Percentiles rank a stretch among this genome's conserved stretches.
phyloP scores from a whole-genome alignment of 2,888 invertebrate genomes.

The Chloroclysta siterata region DNA sequence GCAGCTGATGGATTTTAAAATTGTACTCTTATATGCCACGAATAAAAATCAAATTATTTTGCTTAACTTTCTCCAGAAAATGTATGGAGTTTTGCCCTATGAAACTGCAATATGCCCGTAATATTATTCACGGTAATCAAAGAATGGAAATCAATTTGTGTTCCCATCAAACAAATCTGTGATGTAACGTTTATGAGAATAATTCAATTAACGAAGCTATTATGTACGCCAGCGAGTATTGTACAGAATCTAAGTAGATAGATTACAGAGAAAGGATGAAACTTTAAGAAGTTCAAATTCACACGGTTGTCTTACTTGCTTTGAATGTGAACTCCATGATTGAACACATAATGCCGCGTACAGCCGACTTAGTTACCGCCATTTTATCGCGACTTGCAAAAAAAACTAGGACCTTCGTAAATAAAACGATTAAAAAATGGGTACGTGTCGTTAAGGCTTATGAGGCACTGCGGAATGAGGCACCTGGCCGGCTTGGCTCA shows the following conservation, averaged over 20 bases:
- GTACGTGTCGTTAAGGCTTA: slow-evolving; percentile 60
- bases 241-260: slow-evolving; percentile 26
- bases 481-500: slow-evolving; percentile 71
- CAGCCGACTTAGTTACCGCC: slow-evolving; percentile 76
- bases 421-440: slow-evolving; percentile 42
- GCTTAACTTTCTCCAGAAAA: slow-evolving; percentile 48
- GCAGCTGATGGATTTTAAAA: slow-evolving; percentile 48
- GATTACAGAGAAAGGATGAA: slow-evolving; percentile 40
- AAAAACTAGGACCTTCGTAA: slow-evolving; percentile 30
- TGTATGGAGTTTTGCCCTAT: slow-evolving; percentile 38
- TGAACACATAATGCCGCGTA: slow-evolving; percentile 80
- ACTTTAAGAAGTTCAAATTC: slow-evolving; percentile 33
- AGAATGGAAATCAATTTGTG: slow-evolving; percentile 34
- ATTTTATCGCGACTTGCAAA: slow-evolving; percentile 49
- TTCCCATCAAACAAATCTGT: slow-evolving; percentile 37
- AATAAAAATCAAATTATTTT: slow-evolving; percentile 42
- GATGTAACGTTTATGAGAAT: slow-evolving; percentile 30
- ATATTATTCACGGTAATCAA: slow-evolving; percentile 40
- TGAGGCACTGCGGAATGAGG: slow-evolving; percentile 64
- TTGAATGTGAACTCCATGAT: slow-evolving; percentile 82
- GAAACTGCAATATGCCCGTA: slow-evolving; percentile 34
- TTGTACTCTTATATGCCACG: slow-evolving; percentile 34
- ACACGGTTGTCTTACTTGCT: slow-evolving; percentile 71
- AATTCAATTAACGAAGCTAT: slow-evolving; percentile 31
- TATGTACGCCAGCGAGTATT: slow-evolving; percentile 23